Evolutionary conservation across 2,888 invertebrate genomes (phyloP).

Genomic region (Xanthia togata): DNA sequence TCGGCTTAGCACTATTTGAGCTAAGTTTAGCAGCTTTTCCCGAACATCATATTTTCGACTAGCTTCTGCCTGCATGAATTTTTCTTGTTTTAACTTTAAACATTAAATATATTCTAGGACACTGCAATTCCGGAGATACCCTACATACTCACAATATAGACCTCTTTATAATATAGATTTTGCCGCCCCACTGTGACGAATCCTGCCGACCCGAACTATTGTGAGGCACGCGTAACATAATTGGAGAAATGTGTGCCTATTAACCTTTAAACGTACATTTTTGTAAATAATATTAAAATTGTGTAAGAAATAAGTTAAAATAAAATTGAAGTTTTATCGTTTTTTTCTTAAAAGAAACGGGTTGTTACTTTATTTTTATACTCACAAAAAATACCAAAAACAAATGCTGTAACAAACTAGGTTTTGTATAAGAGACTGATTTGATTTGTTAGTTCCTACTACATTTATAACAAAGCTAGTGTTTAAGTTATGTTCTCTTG

Average conservation of each 20-base stretch:
- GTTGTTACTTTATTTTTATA: background rate
- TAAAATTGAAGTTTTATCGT: background rate
- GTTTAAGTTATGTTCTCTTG: background rate
- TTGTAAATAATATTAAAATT: background rate
- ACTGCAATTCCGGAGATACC: too few species aligned
- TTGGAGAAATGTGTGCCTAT: background rate
- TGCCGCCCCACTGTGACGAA: background rate
- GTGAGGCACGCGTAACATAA: too few species aligned
- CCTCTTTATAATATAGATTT: background rate
- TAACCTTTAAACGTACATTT: background rate
- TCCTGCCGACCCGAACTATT: background rate
- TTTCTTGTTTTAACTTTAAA: too few species aligned
- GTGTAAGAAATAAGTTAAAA: constrained; percentile 3
- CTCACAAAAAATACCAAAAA: background rate
- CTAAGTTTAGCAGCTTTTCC: background rate
- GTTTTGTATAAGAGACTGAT: background rate
- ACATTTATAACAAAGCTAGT: background rate
- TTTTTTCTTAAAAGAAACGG: too few species aligned
- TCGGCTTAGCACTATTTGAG: background rate
- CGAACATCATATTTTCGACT: background rate
- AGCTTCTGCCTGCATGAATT: too few species aligned
- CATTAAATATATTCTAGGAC: too few species aligned
- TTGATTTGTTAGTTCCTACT: background rate
- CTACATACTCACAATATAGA: too few species aligned
- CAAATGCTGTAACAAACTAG: background rate